Evolutionary conservation across 1,140 invertebrate species (phyloP).

Genomic region (Armadillidium nasatum): DNA sequence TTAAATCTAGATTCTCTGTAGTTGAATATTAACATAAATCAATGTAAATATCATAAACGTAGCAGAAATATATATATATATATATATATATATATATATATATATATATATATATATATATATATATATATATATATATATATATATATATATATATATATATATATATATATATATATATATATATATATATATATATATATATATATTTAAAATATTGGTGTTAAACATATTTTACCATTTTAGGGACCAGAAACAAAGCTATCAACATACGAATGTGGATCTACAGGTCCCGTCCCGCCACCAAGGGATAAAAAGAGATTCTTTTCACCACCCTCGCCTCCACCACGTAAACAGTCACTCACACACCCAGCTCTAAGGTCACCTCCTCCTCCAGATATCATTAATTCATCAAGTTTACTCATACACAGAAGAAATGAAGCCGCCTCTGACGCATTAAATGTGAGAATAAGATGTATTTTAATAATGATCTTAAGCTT

Average conservation of each 20-base stretch:
- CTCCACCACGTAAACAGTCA: background rate
- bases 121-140: no score
- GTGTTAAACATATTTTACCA: no score
- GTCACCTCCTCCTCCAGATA: background rate
- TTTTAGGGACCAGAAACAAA: background rate
- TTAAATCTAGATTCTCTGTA: no score
- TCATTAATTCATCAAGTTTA: constrained; percentile 1
- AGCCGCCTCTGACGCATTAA: background rate
- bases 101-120: no score
- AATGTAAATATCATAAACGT: no score
- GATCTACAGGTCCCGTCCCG: background rate
- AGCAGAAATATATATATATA: no score
- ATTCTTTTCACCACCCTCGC: background rate
- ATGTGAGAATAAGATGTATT: background rate
- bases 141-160: no score
- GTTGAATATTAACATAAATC: no score
- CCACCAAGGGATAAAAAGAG: background rate
- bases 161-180: no score
- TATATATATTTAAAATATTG: no score
- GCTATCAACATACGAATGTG: background rate
- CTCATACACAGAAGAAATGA: background rate
- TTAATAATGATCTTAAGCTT: background rate
- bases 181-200: no score
- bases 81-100: no score
- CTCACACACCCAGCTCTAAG: background rate